Evolutionary conservation across 2,113 vertebrate genomes (phyloP), one percentile per base, ranked within the genome.

Genomic region (Rhombomys opimus): DNA sequence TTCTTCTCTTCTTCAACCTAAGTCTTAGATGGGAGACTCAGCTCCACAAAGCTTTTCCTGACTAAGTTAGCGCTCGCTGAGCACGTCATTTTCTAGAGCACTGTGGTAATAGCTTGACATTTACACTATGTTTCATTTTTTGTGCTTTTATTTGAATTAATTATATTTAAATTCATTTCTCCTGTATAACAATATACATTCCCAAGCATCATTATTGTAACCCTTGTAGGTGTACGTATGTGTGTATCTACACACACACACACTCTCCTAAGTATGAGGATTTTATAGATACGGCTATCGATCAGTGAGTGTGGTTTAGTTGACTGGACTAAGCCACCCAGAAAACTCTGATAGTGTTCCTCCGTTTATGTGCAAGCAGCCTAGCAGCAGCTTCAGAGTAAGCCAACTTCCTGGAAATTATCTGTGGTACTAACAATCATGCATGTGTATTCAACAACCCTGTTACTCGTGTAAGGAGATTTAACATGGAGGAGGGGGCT

Each of bases 131-230:
- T 61, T 84, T 84, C n/a, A 11, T 82, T 54, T 57, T 90, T 86
- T 86, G 77, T 11, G 38, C 63, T 81, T 81, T 92, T 85, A 70
- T 94, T 67, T 90, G 18, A 95, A 84, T 87, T 77, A 91, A 6
- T 96, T 82, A 59, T 59, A 38, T 61, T 82, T 59, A 82, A 59
- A 82, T 82, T 82, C 25, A 52, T 30, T 32, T 95, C 63, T 96
- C 41, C 54, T 57, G 7, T 20, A 50, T 93, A 77, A 85, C 32
- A 41, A 8, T 54, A 76, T 57, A 90, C 2, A 77, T 87, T 96
- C 95, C 57, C 38, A 35, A 89, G 73, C 23, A 68, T 76, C 68
- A 46, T 89, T 94, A 7, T 89, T 85, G 0, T 85, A 76, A 65
- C 57, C 32, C 50, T 93, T 72, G 30, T 59, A 75, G 70, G 67